A percentile compares a stretch with the other conserved stretches of the same genome.
Evolutionary conservation across 2,113 vertebrate species (phyloP).

Genomic region (Etheostoma cragini): DNA sequence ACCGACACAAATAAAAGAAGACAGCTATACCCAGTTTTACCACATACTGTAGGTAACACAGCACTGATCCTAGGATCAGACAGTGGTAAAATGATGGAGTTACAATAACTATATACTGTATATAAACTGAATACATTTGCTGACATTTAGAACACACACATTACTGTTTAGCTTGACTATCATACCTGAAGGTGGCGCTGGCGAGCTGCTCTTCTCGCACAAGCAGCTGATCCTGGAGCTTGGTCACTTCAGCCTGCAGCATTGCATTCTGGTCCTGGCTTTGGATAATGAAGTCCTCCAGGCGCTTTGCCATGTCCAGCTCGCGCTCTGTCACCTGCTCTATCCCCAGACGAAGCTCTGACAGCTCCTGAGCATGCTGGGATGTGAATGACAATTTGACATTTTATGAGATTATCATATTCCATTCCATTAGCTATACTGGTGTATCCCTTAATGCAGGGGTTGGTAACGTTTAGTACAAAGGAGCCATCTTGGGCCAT

Average conservation of each 20-base stretch:
- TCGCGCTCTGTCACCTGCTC: constrained; percentile 85
- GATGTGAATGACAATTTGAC: background rate
- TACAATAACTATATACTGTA: too few relatives aligned
- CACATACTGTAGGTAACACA: too few relatives aligned
- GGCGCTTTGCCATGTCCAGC: constrained; percentile 85
- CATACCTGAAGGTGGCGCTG: constrained; percentile 84
- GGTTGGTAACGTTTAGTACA: too few relatives aligned
- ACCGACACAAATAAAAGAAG: too few relatives aligned
- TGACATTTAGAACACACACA: background rate
- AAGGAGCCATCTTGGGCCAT: too few relatives aligned
- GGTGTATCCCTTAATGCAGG: background rate
- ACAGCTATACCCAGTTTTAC: too few relatives aligned
- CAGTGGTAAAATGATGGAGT: too few relatives aligned
- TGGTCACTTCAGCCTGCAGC: constrained; percentile 81
- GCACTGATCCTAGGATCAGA: too few relatives aligned
- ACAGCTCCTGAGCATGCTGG: constrained; percentile 83
- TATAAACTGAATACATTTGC: too few relatives aligned
- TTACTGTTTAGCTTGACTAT: background rate
- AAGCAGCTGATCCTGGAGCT: constrained; percentile 81
- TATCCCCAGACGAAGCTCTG: constrained; percentile 79
- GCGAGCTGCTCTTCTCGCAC: constrained; percentile 83
- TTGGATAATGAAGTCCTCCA: constrained; percentile 85
- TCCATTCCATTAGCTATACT: too few relatives aligned
- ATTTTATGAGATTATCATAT: background rate
- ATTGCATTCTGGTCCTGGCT: constrained; percentile 83